Base-by-base conservation (phyloP, 2,797 vertebrate species). In the Xenentodon cancila region DNA sequence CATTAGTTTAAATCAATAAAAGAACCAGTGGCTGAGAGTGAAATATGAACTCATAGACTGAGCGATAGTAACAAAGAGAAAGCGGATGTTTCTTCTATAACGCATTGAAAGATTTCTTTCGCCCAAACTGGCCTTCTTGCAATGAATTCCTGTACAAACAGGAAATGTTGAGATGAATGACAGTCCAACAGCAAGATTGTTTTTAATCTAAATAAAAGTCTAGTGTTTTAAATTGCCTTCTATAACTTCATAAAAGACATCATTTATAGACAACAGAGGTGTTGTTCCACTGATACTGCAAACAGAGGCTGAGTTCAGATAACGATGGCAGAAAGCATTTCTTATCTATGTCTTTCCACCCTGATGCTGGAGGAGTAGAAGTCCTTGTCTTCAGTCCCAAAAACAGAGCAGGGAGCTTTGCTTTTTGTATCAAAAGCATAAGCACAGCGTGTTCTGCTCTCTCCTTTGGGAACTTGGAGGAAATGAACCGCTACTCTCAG, bases 401-500 rank as follows among this genome's bases (percentile, higher is more conserved):
- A 75, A 76, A 48, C 73, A 65, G 66, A 55, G 55, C 59, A 43
- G 71, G 73, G 49, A 80, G 81, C 75, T 64, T 71, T 85, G 59
- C 71, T 48, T 76, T 30, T 45, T 60, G 45, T 68, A 73, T 69
- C 56, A 67, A 65, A 80, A 60, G 59, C 68, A 54, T 3, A 65
- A 73, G 53, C 68, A 63, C 58, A 11, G 8, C 18, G 64, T 73
- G 64, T 34, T 34, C 79, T 6, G 53, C 71, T 68, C 56, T 44
- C 46, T 78, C 59, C 80, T 75, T 74, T 56, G 40, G 66, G 44
- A 76, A 72, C 73, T 75, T 69, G 61, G 66, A 79, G 78, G 78
- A 85, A 82, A 85, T 79, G 48, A 72, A 69, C 69, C 75, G 67
- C 73, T 80, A 5, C 65, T 77, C 78, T 76, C 71, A 78, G 80